A percentile compares a stretch with the other conserved stretches of the same genome.
Conservation (phyloP, 2,888 invertebrate genomes). For the Dasysyrphus albostriatus region DNA sequence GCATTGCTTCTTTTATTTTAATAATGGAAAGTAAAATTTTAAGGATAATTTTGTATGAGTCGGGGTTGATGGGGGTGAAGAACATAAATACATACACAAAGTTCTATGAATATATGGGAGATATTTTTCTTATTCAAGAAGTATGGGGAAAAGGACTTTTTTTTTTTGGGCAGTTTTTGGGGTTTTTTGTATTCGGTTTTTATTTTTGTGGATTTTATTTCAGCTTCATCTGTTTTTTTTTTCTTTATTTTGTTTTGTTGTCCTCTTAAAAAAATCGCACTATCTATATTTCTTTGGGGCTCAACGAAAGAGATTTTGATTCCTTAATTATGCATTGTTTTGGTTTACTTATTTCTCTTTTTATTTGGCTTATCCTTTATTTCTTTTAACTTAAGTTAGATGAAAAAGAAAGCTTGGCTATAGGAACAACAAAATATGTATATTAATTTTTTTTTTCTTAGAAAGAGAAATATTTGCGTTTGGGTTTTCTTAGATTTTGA, state of each 20-base stretch:
- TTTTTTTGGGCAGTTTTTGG: constrained; percentile 4
- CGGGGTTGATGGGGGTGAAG: not conserved
- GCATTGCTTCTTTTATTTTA: constrained; percentile 62
- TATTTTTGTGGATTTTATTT: constrained; percentile 37
- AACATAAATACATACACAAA: not conserved
- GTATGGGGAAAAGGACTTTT: constrained; percentile 11
- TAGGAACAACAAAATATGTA: not conserved
- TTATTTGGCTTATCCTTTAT: constrained; percentile 36
- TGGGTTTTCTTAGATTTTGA: constrained; percentile 24
- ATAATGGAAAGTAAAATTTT: constrained; percentile 72
- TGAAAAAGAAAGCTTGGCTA: constrained; percentile 24
- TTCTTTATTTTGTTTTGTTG: not conserved
- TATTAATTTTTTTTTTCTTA: not conserved
- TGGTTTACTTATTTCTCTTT: constrained; percentile 3
- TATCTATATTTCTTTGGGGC: constrained; percentile 16
- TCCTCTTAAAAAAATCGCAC: constrained; percentile 22
- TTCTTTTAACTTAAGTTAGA: constrained; percentile 16
- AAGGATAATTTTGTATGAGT: constrained; percentile 63
- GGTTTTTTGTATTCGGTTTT: not conserved
- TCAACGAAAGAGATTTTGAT: constrained; percentile 53
- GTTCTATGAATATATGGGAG: not conserved
- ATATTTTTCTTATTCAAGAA: not conserved
- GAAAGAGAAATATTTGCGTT: not conserved
- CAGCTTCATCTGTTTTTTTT: constrained; percentile 53
- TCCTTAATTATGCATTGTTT: constrained; percentile 65